Base-by-base conservation (phyloP, 2,888 invertebrate species). In the Lingula anatina region DNA sequence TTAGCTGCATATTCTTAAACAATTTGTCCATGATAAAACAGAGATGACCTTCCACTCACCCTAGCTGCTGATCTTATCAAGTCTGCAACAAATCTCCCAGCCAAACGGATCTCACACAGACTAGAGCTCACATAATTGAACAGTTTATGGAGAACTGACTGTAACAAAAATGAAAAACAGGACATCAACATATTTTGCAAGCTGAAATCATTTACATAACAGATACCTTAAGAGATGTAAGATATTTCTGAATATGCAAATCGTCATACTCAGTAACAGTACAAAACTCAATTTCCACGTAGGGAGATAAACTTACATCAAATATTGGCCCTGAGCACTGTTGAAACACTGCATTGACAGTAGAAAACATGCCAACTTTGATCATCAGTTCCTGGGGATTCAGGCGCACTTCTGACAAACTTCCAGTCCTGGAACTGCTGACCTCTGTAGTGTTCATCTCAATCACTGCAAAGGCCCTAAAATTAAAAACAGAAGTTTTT, bases 31-130 rank as follows among this genome's bases (percentile, higher is more conserved):
- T n/a, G n/a, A n/a, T n/a, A n/a, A n/a, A n/a, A n/a, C n/a, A n/a
- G n/a, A n/a, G n/a, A n/a, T n/a, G n/a, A n/a, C n/a, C n/a, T n/a
- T n/a, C 35, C 18, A n/a, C 41, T n/a, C 61, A 81, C 80, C 71
- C 78, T 79, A 35, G 79, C 75, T 49, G 79, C 80, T 28, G 80
- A 76, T 49, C 85, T 83, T 53, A 88, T 83, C 51, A 92, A 77
- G 9, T 85, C 83, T 0, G 87, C 89, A 1, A 89, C 84, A 71
- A 89, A 83, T 68, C 85, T 85, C 0, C 91, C 92, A 0, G 90
- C 87, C 0, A 92, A 87, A 63, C 86, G 86, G 0, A 87, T 86
- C 73, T 93, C 93, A 60, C 89, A 83, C n/a, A 89, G 85, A 26
- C 85, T 83, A 46, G 84, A 84, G 0, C 84, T 85, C 0, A 80